Evolutionary conservation across 2,888 invertebrate species (phyloP).

Genomic region (Lycocerus yunnanus): DNA sequence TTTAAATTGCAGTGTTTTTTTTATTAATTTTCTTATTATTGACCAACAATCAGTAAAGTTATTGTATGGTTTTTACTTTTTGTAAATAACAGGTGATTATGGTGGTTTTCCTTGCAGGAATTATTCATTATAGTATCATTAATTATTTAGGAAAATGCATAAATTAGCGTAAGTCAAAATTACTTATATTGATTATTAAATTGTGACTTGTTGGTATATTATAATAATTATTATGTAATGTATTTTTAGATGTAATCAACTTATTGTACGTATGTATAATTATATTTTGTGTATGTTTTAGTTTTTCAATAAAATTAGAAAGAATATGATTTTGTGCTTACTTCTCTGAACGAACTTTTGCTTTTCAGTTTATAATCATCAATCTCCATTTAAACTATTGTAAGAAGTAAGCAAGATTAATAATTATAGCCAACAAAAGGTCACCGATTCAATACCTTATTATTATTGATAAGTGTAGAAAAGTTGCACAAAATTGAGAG

Average conservation of each 20-base stretch:
- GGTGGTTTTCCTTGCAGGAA: background rate
- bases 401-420: too few relatives aligned
- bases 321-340: background rate
- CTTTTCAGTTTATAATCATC: too few relatives aligned
- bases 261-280: constrained; percentile 7
- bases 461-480: too few relatives aligned
- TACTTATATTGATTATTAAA: background rate
- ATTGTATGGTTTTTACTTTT: background rate
- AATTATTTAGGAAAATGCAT: background rate
- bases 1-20: background rate
- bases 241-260: constrained; percentile 13
- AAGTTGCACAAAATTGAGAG: too few relatives aligned
- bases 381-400: too few relatives aligned
- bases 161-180: background rate
- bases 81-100: background rate
- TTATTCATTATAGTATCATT: background rate
- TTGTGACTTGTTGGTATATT: background rate
- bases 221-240: constrained; percentile 1
- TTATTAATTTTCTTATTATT: background rate
- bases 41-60: background rate
- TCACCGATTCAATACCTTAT: too few relatives aligned
- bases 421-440: too few relatives aligned
- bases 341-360: too few relatives aligned
- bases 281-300: constrained; percentile 20
- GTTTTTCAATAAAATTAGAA: constrained; percentile 12